Conservation (phyloP, 2,797 vertebrate genomes). For the Sebastes ruberrimus region DNA sequence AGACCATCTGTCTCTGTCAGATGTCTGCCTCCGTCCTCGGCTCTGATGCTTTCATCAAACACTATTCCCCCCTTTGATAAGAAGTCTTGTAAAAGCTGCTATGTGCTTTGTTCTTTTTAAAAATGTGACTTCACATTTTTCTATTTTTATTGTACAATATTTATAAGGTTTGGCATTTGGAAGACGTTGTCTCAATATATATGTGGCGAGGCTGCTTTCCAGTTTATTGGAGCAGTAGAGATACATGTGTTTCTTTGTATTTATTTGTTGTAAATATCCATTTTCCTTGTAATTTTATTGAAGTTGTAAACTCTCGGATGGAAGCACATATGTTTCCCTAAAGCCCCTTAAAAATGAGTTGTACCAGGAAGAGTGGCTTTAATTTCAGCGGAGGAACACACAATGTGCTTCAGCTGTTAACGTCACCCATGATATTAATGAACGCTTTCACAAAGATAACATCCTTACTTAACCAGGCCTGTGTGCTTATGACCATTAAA, state of each 20-base stretch:
- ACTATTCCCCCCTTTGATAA: not conserved
- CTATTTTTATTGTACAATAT: not conserved
- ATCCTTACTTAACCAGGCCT: no score
- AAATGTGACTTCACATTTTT: not conserved
- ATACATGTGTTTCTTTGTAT: not conserved
- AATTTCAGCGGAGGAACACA: not conserved
- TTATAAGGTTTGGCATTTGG: not conserved
- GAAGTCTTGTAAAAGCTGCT: not conserved
- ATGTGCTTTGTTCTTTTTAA: no score
- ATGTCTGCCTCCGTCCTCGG: not conserved
- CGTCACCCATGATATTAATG: not conserved
- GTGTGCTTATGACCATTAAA: no score
- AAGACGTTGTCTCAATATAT: not conserved
- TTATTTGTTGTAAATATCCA: not conserved
- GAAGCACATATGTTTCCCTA: slow-evolving; percentile 7
- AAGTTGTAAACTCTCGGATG: slow-evolving; percentile 10
- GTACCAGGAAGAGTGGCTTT: slow-evolving; percentile 2
- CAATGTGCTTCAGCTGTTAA: not conserved
- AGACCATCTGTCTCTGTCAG: slow-evolving; percentile 20
- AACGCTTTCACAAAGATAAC: not conserved
- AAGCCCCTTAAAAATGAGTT: slow-evolving; percentile 15
- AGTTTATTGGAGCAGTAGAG: not conserved
- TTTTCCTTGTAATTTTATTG: slow-evolving; percentile 20
- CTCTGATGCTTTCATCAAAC: not conserved
- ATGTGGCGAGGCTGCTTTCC: no score